Base-by-base conservation (phyloP, 2,113 vertebrate species). In the Eulacestoma nigropectus region DNA sequence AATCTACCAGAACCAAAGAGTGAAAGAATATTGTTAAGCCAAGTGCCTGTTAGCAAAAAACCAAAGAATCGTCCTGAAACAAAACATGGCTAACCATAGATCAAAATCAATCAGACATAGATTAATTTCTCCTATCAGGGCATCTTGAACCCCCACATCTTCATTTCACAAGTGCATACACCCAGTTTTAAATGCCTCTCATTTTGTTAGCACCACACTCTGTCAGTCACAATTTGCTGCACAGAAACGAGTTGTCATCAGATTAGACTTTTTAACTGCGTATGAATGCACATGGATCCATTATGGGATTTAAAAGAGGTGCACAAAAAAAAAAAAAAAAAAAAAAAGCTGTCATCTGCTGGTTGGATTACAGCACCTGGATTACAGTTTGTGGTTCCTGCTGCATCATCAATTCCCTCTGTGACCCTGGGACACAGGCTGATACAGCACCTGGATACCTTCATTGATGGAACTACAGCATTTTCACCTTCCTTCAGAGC, bases 1-100 rank as follows among this genome's bases (percentile, higher is more conserved):
- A 97, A 97, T 95, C 95, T 95, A 94, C 75, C 87, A 92, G 72
- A 95, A 95, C 73, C 72, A 85, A 97, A 94, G 73, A 83, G 33
- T 76, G 87, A 94, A 95, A 84, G 91, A 90, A 92, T 93, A 89
- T 86, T 85, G 87, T 47, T 93, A 96, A 78, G 69, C 87, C 89
- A 72, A 89, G 86, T 80, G 94, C 91, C 94, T 55, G 74, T 93
- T 87, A 87, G 78, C 70, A 82, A 84, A 90, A 97, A 82, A n/a
- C 3, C 5, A 39, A 67, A 65, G 81, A 70, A 68, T 74, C 27
- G 42, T 73, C 47, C 70, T 87, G 56, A 81, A 87, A 81, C 62
- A 82, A 89, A 96, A 76, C 56, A 68, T 23, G 33, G 87, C 55
- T 90, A 90, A 46, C 62, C 41, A 53, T 47, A 95, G 84, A 95